Evolutionary conservation across 2,888 invertebrate species (phyloP).

Genomic region (Mythimna loreyi): DNA sequence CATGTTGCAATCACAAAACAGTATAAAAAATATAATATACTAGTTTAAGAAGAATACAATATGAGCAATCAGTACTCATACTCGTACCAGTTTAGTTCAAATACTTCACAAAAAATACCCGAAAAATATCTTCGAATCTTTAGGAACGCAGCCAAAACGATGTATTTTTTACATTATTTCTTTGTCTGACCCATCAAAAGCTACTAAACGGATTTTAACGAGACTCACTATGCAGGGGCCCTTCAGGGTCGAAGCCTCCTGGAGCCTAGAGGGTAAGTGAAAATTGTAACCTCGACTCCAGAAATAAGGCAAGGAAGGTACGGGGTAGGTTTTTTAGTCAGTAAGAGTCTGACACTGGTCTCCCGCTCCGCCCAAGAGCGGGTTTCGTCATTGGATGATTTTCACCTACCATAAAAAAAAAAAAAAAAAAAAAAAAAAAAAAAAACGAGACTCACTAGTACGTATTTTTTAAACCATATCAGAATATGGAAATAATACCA

Average conservation of each 20-base stretch:
- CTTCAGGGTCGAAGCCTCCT: too few relatives aligned
- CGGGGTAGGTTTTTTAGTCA: too few relatives aligned
- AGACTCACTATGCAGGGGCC: conserved; percentile 32
- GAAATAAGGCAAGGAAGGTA: too few relatives aligned
- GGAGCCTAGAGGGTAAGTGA: too few relatives aligned
- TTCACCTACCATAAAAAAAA: too few relatives aligned
- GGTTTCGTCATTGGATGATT: too few relatives aligned
- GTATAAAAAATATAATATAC: too few relatives aligned
- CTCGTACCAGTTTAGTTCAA: neutral
- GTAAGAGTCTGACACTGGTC: too few relatives aligned
- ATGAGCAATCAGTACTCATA: neutral
- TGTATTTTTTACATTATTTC: conserved; percentile 38
- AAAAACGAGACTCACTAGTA: conserved; percentile 42
- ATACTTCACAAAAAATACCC: neutral
- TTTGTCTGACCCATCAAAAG: conserved; percentile 35
- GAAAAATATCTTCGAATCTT: conserved; percentile 9
- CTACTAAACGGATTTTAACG: conserved; percentile 57
- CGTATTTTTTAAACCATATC: conserved; percentile 4
- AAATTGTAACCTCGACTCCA: too few relatives aligned
- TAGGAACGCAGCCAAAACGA: conserved; percentile 51
- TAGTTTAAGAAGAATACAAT: neutral
- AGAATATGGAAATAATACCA: neutral
- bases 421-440: too few relatives aligned
- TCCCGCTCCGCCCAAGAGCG: too few relatives aligned
- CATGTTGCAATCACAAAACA: neutral